Evolutionary conservation across 2,888 invertebrate species (phyloP).

Genomic region (Xestia xanthographa): DNA sequence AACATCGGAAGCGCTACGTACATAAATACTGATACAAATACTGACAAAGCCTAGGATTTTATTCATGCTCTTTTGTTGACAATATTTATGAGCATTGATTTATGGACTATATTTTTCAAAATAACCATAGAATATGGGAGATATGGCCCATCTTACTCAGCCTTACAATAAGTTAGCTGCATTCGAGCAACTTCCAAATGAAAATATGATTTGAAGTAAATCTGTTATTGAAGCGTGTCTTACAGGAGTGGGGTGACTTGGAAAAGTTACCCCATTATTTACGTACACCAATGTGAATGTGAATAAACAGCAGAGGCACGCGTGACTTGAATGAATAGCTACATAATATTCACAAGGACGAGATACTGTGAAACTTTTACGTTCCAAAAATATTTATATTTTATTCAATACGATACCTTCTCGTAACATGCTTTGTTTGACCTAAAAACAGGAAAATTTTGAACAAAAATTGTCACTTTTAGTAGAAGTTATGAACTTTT

Average conservation of each 20-base stretch:
- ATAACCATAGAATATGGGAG: not conserved
- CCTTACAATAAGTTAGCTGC: slow-evolving; percentile 18
- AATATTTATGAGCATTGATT: slow-evolving; percentile 52
- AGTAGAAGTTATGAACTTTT: slow-evolving; percentile 11
- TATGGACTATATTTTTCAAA: slow-evolving; percentile 19
- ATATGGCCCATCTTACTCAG: not conserved
- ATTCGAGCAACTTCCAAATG: slow-evolving; percentile 13
- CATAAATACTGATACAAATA: slow-evolving; percentile 61
- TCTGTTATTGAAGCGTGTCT: slow-evolving; percentile 57
- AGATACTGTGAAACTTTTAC: slow-evolving; percentile 77
- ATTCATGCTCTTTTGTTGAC: slow-evolving; percentile 53
- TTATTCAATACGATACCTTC: slow-evolving; percentile 75
- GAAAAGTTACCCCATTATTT: slow-evolving; percentile 84
- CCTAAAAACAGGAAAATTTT: slow-evolving; percentile 39
- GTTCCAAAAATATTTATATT: slow-evolving; percentile 80
- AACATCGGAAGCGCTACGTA: slow-evolving; percentile 64
- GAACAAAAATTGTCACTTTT: slow-evolving; percentile 8
- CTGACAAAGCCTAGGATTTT: slow-evolving; percentile 57
- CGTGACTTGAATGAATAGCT: slow-evolving; percentile 86
- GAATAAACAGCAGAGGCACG: slow-evolving; percentile 83
- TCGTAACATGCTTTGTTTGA: slow-evolving; percentile 47
- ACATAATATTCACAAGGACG: slow-evolving; percentile 76
- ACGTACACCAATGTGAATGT: slow-evolving; percentile 82
- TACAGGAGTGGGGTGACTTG: slow-evolving; percentile 72
- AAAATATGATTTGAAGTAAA: slow-evolving; percentile 48